Evolutionary conservation across 1,140 invertebrate species (phyloP), one percentile per base, ranked within the genome.

Genomic region (Liolophura sinensis): DNA sequence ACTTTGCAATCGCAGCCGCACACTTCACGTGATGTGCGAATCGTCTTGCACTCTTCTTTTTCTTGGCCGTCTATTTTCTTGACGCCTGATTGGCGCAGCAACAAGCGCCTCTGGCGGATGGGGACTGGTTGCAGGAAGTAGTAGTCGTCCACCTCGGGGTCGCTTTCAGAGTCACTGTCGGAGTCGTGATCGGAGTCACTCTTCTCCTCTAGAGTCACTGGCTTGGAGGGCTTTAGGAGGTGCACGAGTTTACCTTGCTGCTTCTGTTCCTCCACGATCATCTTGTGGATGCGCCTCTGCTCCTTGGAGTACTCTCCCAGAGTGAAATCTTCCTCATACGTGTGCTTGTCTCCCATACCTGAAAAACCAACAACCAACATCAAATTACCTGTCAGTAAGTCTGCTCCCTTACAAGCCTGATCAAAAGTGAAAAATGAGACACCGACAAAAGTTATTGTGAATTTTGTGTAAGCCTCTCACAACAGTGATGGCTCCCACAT

Each of bases 1-100:
- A 92, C 91, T 84, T 96, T 94, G 83, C 96, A 99, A 20, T 92
- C 91, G 85, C 96, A 99, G 31, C 96, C 96, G 85, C 96, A 98
- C 72, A 77, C 61, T 70, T 98, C 95, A 46, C 96, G 87, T 18
- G 95, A 97, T 18, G 91, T 90, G 55, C 96, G 88, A 71, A 98
- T 97, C 65, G 94, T 91, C 25, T 92, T 88, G 81, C 96, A 98
- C 75, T 97, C 94, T 78, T 96, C 94, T 82, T 97, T 97, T 84
- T 99, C 96, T 27, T 90, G 82, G 15, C 92, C 89, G 82, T 98
- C 96, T 79, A 99, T 98, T 86, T 96, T 95, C 31, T 93, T 87
- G 0, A 98, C 91, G 1, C 96, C 96, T 20, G 95, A 92, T 18
- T 93, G 91, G 60, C 95, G 87, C 11, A 98, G 85, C 27, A 98